Evolutionary conservation across 2,113 vertebrate genomes (phyloP).

Genomic region (Numenius arquata): DNA sequence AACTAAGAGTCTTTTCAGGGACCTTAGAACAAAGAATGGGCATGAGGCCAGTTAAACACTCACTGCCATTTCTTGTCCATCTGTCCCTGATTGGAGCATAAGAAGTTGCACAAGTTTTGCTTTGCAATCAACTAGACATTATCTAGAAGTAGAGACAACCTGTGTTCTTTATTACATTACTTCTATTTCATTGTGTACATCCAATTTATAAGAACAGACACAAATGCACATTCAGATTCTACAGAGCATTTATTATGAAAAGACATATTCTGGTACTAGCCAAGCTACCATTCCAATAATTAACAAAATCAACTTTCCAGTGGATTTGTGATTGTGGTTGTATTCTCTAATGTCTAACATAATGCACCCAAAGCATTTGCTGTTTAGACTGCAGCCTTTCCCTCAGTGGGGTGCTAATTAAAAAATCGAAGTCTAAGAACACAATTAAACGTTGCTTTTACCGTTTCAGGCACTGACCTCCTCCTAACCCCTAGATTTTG

Average conservation of each 20-base stretch:
- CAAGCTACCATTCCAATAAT: not conserved
- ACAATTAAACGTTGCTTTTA: not conserved
- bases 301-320: not conserved
- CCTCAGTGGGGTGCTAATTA: not conserved
- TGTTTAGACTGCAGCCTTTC: not conserved
- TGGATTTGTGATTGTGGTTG: not conserved
- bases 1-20: constrained; percentile 48
- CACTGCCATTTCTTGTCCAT: constrained; percentile 42
- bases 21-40: constrained; percentile 56
- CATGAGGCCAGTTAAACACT: constrained; percentile 65
- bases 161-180: not conserved
- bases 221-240: not conserved
- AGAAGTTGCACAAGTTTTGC: constrained; percentile 3
- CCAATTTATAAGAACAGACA: not conserved
- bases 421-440: not conserved
- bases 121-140: not conserved
- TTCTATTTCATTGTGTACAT: not conserved
- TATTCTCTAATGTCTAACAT: not conserved
- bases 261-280: not conserved
- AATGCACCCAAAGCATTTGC: not conserved
- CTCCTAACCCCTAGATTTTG: not conserved
- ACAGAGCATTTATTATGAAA: not conserved
- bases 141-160: not conserved
- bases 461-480: not conserved
- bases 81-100: not conserved